Evolutionary conservation across 1,140 invertebrate genomes (phyloP).

Genomic region (Meloidogyne exigua): DNA sequence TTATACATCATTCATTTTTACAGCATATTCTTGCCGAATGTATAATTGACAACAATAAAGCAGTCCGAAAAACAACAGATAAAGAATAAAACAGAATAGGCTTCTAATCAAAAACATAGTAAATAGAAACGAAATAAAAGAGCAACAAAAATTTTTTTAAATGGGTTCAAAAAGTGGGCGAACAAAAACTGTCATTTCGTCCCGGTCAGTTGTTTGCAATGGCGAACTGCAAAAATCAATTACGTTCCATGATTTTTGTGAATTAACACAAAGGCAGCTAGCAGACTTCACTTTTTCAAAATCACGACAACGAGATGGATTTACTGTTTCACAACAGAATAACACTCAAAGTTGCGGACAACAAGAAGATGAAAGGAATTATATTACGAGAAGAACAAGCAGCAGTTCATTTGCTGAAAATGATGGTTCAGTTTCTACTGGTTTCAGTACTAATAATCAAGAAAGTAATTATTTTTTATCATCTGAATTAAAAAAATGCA

Average conservation of each 20-base stretch:
- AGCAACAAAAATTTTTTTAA: too few relatives aligned
- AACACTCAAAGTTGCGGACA: neutral
- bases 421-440: neutral
- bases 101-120: too few relatives aligned
- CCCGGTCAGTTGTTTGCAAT: neutral
- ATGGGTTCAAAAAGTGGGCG: slow-evolving; percentile 4
- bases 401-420: neutral
- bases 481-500: slow-evolving; percentile 9
- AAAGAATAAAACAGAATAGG: neutral
- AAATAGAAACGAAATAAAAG: neutral
- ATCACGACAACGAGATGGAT: slow-evolving; percentile 4
- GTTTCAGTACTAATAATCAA: slow-evolving; percentile 5
- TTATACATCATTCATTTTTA: neutral
- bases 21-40: neutral
- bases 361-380: slow-evolving; percentile 28
- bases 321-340: neutral
- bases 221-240: slow-evolving; percentile 52
- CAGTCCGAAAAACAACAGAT: neutral
- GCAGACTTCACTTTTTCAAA: slow-evolving; percentile 21
- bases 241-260: slow-evolving; percentile 58
- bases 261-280: slow-evolving; percentile 37
- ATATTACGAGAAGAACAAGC: slow-evolving; percentile 21
- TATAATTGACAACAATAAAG: neutral
- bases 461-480: neutral
- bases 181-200: neutral